phyloP scores from a whole-genome alignment of 23 tunicate species.

The Ciona savignyi region DNA sequence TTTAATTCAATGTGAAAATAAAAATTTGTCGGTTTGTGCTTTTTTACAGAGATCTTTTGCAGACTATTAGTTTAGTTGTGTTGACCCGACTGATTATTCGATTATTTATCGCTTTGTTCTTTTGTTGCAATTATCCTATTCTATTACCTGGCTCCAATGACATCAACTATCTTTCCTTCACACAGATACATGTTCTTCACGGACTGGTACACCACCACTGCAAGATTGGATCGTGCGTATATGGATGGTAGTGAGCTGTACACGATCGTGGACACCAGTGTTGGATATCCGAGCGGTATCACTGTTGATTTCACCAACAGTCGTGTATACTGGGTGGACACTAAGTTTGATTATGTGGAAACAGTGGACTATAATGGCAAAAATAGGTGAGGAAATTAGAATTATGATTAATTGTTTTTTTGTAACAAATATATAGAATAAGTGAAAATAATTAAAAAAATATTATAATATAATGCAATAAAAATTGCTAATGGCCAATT shows the following conservation, averaged over 20 bases:
- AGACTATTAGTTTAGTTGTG: background rate
- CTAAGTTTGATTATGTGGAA: constrained; percentile 59
- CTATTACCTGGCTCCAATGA: no score
- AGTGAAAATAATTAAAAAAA: no score
- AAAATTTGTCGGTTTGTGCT: background rate
- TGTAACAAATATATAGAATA: no score
- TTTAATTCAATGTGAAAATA: background rate
- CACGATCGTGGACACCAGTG: constrained; percentile 46
- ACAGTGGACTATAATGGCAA: constrained; percentile 73
- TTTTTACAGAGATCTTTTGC: background rate
- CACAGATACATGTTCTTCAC: constrained; percentile 75
- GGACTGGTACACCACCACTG: constrained; percentile 29
- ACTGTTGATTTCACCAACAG: constrained; percentile 40
- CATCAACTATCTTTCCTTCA: no score
- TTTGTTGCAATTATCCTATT: no score
- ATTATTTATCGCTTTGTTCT: no score
- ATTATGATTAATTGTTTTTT: no score
- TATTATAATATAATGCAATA: no score
- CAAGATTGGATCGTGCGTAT: constrained; percentile 60
- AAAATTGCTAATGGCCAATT: no score
- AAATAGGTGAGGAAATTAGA: constrained; percentile 51
- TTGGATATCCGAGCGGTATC: constrained; percentile 60
- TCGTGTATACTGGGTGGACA: constrained; percentile 74
- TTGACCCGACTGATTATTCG: no score
- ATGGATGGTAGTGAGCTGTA: constrained; percentile 66